Evolutionary conservation across 2,797 vertebrate genomes (phyloP), one percentile per base, ranked within the genome.

Genomic region (Amphiprion clarkii): DNA sequence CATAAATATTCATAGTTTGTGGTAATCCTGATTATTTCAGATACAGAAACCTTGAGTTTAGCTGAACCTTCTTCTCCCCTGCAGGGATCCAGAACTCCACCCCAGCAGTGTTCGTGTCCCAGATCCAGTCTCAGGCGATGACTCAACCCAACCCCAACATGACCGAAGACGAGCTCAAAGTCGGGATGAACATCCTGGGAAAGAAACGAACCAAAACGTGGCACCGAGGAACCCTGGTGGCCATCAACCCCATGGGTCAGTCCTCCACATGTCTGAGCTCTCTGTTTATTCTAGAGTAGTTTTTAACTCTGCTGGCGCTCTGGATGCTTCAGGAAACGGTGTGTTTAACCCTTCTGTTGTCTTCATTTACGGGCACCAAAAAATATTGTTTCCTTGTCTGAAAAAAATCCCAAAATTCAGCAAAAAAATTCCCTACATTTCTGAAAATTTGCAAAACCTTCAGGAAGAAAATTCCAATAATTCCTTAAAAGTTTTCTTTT

Each of bases 191-290:
- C 67, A 96, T 99, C 84, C 91, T 99, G 88, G 98, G 98, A 74
- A 99, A 99, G 89, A 99, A 99, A 85, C 96, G 98, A 66, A 99
- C 96, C 9, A 99, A 99, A 89, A 99, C 97, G 0, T 99, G 98
- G 98, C 98, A 99, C 92, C 96, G 92, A 63, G 98, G 98, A 52
- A 94, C 89, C 0, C 94, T 99, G 0, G 96, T 99, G 4, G 96
- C 98, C 11, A 97, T 99, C 88, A 96, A 95, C 82, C 91, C 95
- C 0, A 94, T 97, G 0, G 98, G 98, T 95, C 60, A 52, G 93
- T 57, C 16, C 14, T 13, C 7, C 31, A 33, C 31, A 8, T 4
- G 3, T 27, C 17, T 17, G 44, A 46, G 17, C 16, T 1, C 17
- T 19, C 2, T 33, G 1, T 19, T 29, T 12, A 21, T 9, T 5